These are phyloP conservation scores for Hepsetus odoe DNA, from an alignment of 2,113 vertebrate genomes.

Conservation along the genomic window DNA sequence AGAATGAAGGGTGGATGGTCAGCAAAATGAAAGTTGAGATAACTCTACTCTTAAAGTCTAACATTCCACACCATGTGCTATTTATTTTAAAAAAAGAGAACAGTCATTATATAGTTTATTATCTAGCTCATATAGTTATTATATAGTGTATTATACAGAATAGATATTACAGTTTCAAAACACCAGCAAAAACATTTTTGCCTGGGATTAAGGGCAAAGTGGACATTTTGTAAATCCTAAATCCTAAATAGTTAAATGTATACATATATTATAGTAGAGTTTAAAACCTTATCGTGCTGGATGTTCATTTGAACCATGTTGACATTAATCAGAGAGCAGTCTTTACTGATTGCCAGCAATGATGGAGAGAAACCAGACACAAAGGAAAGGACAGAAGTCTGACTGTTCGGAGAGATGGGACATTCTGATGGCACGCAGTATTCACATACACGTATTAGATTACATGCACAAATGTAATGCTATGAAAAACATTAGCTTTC, in stretches of 20 bases:
- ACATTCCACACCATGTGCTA: not conserved
- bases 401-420: slow-evolving; percentile 8
- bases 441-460: not conserved
- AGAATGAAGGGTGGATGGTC: not conserved
- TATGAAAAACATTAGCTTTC: too few relatives aligned
- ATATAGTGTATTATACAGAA: too few relatives aligned
- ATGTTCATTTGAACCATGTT: slow-evolving; percentile 22
- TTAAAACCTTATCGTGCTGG: not conserved
- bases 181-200: too few relatives aligned
- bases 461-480: too few relatives aligned
- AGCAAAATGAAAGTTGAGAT: not conserved
- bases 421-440: not conserved
- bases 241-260: too few relatives aligned
- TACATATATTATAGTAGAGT: too few relatives aligned
- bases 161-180: too few relatives aligned
- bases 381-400: slow-evolving; percentile 6
- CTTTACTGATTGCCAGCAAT: not conserved
- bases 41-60: not conserved
- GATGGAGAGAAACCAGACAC: slow-evolving; percentile 6
- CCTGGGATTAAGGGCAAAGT: too few relatives aligned
- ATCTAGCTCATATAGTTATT: too few relatives aligned
- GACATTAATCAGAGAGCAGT: slow-evolving; percentile 25
- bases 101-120: not conserved
- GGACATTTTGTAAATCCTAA: too few relatives aligned
- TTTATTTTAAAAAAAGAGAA: not conserved